phyloP scores from a whole-genome alignment of 2,797 vertebrate genomes.

The Lagocephalus sceleratus region DNA sequence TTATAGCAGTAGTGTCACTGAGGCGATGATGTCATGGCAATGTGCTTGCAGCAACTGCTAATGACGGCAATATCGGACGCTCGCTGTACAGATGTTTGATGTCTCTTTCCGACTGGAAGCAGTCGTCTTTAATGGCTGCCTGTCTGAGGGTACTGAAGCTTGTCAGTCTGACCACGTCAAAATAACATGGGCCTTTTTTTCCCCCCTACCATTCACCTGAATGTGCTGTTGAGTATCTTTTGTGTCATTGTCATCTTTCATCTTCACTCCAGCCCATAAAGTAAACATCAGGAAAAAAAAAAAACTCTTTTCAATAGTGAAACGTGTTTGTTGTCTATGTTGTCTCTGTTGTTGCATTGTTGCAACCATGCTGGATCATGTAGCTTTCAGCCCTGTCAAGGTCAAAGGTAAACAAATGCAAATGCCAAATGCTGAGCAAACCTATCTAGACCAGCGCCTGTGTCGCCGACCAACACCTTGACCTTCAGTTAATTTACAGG shows the following conservation, averaged over 20 bases:
- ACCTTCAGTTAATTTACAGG: constrained; percentile 21
- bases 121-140: constrained; percentile 7
- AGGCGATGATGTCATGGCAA: neutral
- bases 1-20: neutral
- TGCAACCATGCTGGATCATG: neutral
- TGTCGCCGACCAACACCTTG: neutral
- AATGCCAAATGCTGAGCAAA: constrained; percentile 1
- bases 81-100: constrained; percentile 1
- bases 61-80: neutral
- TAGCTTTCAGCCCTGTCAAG: constrained; percentile 2
- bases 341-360: neutral
- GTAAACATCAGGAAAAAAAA: too few relatives aligned
- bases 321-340: neutral
- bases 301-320: too few relatives aligned
- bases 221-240: too few relatives aligned
- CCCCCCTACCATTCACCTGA: too few relatives aligned
- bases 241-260: too few relatives aligned
- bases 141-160: constrained; percentile 6
- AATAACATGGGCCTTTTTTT: constrained; percentile 3
- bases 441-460: neutral
- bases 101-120: neutral
- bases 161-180: constrained; percentile 29
- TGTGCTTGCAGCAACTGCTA: neutral
- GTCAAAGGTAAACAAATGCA: constrained; percentile 5
- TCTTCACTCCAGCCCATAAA: too few relatives aligned